Base-by-base conservation (phyloP, 2,113 vertebrate species). In the Strigops habroptila region DNA sequence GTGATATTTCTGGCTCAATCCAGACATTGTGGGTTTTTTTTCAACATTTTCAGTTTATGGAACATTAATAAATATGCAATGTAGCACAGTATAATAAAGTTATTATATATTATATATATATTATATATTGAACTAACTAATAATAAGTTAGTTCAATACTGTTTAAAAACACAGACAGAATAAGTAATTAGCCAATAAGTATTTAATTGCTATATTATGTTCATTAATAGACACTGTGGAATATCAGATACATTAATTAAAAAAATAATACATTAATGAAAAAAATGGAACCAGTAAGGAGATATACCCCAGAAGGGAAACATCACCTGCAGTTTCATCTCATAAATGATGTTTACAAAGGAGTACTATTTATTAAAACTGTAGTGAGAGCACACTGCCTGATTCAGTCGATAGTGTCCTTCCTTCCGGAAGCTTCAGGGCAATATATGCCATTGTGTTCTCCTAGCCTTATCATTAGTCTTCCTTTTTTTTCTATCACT, bases 401-500 rank as follows among this genome's bases (percentile, higher is more conserved):
- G 37, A 82, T 48, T 68, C 57, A 71, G 59, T 76, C 48, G 62
- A 44, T 33, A 48, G 6, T 7, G 10, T 67, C 37, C 22, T 83
- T 79, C 49, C 25, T 78, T 25, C 22, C 19, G 44, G n/a, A 88
- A 94, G 13, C 39, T 86, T 73, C 28, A 76, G 51, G 46, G 30
- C 5, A 64, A 12, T 13, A 22, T 14, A 55, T 46, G 11, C 12
- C 22, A 57, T 51, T 73, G 19, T 43, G 25, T 31, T 55, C 6
- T 64, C 12, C 43, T 10, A 48, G 19, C 9, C n/a, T 62, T 88
- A 73, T 46, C 55, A 55, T 59, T 70, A 79, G 33, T 52, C 27
- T 69, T 62, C 18, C 3, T 68, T 39, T 67, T n/a, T 44, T 59
- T 67, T 43, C 0, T 0, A 46, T 63, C 60, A 25, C 0, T 0